Percentiles rank a stretch among this genome's conserved stretches.
These are phyloP conservation scores for Alectura lathami DNA, from an alignment of 2,113 vertebrate species.

Conservation along the genomic window DNA sequence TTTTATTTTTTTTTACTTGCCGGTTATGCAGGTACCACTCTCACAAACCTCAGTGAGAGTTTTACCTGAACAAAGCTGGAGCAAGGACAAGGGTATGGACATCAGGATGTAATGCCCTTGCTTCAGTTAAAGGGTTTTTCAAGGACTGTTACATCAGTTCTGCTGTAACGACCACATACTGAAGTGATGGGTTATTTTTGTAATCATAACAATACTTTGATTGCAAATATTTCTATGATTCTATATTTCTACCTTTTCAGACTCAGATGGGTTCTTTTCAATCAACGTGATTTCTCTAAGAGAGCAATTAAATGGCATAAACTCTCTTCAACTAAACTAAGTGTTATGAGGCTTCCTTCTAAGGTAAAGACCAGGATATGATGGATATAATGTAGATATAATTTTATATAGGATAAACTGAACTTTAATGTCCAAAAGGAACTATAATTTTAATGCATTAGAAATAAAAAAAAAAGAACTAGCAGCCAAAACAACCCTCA, in stretches of 20 bases:
- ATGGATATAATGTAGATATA: neutral
- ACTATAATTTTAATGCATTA: neutral
- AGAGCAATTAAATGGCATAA: neutral
- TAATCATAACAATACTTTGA: neutral
- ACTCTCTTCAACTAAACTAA: neutral
- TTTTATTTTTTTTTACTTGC: neutral
- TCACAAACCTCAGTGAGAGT: constrained; percentile 1
- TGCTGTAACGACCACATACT: constrained; percentile 17
- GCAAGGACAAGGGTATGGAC: neutral
- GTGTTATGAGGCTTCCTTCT: neutral
- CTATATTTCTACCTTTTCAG: too few species aligned
- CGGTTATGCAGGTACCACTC: neutral
- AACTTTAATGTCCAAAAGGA: neutral
- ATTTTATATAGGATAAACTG: neutral
- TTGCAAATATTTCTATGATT: neutral
- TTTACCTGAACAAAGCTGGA: constrained; percentile 44
- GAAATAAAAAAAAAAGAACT: neutral
- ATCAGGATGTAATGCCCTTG: neutral
- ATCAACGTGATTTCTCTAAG: neutral
- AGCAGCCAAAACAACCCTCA: neutral
- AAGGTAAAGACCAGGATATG: neutral
- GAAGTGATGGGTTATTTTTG: neutral
- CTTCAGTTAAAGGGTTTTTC: constrained; percentile 9
- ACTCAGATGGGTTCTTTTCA: neutral
- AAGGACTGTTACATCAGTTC: neutral